These are phyloP conservation scores for Pantherophis guttatus DNA, from an alignment of 2,113 vertebrate species.

Conservation along the genomic window DNA sequence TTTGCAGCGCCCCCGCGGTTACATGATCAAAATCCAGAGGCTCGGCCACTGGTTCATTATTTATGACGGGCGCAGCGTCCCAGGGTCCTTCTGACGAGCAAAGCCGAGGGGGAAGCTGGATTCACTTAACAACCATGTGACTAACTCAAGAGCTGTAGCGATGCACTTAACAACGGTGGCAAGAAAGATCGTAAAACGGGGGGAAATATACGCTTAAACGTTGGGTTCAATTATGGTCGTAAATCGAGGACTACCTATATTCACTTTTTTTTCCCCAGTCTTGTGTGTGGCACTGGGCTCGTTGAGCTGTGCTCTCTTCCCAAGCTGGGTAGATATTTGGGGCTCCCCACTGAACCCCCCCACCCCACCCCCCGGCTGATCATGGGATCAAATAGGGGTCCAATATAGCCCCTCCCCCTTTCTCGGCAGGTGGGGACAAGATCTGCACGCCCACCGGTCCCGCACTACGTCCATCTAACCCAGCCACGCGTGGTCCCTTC, in stretches of 20 bases:
- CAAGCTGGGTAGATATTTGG: not conserved
- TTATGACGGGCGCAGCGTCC: too few relatives aligned
- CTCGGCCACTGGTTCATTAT: too few relatives aligned
- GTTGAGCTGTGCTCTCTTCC: not conserved
- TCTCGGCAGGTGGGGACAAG: not conserved
- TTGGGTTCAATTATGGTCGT: too few relatives aligned
- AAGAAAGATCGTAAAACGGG: fast-evolving
- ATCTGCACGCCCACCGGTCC: not conserved
- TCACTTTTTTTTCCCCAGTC: not conserved
- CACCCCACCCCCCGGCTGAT: not conserved
- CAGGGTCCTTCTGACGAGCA: too few relatives aligned
- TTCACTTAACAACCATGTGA: too few relatives aligned
- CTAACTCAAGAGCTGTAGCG: too few relatives aligned
- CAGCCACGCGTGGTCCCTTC: constrained; percentile 55
- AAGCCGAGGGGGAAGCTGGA: too few relatives aligned
- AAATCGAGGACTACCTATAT: not conserved
- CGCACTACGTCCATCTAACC: not conserved
- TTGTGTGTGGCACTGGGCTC: not conserved
- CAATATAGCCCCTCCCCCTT: not conserved
- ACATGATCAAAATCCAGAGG: too few relatives aligned
- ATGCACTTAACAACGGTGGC: too few relatives aligned
- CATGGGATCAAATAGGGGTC: not conserved
- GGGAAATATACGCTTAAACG: too few relatives aligned
- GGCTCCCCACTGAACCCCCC: not conserved
- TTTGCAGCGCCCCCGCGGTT: too few relatives aligned